Percentiles rank a stretch among this genome's conserved stretches.
phyloP scores from a whole-genome alignment of 2,113 vertebrate species.

The Amphiprion percula region DNA sequence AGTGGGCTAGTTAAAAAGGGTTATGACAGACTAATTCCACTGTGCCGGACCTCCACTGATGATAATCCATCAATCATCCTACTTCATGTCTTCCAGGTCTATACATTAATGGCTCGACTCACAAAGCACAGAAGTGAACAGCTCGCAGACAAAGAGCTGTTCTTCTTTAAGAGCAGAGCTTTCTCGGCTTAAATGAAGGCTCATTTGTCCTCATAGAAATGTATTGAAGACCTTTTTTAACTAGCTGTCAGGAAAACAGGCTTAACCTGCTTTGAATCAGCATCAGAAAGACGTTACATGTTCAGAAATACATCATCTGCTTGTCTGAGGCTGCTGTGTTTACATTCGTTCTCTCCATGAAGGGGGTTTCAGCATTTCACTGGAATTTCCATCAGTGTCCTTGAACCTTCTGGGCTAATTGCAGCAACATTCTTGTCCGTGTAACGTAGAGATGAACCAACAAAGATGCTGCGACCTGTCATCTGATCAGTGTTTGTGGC shows the following conservation, averaged over 20 bases:
- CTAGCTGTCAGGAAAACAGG: conserved; percentile 12
- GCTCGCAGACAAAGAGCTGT: conserved; percentile 17
- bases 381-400: conserved; percentile 28
- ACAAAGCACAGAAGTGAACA: conserved; percentile 37
- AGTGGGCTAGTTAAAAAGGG: conserved; percentile 67
- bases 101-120: conserved; percentile 32
- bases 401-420: conserved; percentile 17
- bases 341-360: neutral
- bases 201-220: conserved; percentile 31
- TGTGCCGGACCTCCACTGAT: conserved; percentile 51
- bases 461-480: conserved; percentile 8
- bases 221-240: neutral
- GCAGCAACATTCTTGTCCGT: conserved; percentile 3
- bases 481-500: conserved; percentile 16
- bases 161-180: neutral
- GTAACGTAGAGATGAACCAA: neutral
- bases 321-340: neutral
- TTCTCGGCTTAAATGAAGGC: conserved; percentile 1
- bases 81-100: conserved; percentile 24
- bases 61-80: conserved; percentile 73
- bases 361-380: conserved; percentile 15
- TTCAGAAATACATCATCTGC: neutral
- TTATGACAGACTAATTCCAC: conserved; percentile 68
- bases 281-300: conserved; percentile 5
- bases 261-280: conserved; percentile 12